Base-by-base conservation (phyloP, 2,888 invertebrate genomes). In the Creontiades dilutus region DNA sequence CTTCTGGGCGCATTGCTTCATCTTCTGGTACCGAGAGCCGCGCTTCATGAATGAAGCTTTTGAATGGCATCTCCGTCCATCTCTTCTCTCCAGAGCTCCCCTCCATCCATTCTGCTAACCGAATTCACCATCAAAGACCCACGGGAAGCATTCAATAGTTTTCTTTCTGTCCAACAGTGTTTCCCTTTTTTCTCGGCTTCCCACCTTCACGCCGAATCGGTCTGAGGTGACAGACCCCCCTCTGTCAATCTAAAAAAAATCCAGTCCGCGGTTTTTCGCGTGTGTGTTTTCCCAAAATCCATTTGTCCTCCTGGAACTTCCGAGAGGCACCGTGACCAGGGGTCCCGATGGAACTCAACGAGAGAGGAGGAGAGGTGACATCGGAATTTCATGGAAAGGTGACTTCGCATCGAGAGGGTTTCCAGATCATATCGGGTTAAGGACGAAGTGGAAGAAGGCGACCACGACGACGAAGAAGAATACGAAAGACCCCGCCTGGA, bases 301-400 rank as follows among this genome's bases (percentile, higher is more conserved):
- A 11, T 68, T 68, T 68, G 68, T 68, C 68, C 68, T 68, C 27
- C 27, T 13, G 68, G 9, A 68, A 23, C 23, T 11, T 12, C 68
- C 19, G 68, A 7, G 27, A 23, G 23, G n/a, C 16, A 68, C 68
- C 68, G 68, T 68, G 68, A 68, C 68, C 68, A 23, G 61, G 68
- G 68, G 68, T 2, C 68, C 68, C 19, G 19, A 19, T 68, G 27
- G 23, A 19, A 27, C 68, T 19, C 19, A 19, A 27, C 19, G 23
- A 27, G 68, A 19, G 68, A 27, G 27, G 68, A 27, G 27, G 19
- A 68, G 52, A 82, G 87, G 87, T 88, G 87, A 89, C 82, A 89
- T 84, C 84, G 68, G 37, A 84, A 89, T 89, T 89, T 89, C 89
- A 89, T 89, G 89, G 89, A 82, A 89, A 47, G 84, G 84, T 89